Conservation (phyloP, 2,797 vertebrate genomes). For the Otolemur crassicaudatus region DNA sequence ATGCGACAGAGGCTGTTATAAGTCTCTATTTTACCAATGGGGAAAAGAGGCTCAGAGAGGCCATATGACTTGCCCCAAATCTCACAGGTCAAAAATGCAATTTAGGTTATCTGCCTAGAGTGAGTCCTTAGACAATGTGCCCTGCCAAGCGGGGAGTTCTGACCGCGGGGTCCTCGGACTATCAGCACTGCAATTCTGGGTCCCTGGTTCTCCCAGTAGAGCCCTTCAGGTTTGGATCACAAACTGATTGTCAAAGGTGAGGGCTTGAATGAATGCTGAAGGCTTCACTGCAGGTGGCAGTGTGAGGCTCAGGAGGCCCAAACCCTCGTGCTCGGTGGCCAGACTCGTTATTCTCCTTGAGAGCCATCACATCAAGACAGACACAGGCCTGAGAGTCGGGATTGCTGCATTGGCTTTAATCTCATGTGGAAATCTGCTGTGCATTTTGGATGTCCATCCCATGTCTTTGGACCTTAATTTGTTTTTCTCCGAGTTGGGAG, state of each 20-base stretch:
- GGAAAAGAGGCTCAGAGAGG: neutral
- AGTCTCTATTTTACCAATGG: neutral
- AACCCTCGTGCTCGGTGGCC: neutral
- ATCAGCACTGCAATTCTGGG: neutral
- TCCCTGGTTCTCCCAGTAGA: neutral
- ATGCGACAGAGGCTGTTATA: neutral
- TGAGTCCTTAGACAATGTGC: neutral
- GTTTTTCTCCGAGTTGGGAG: neutral
- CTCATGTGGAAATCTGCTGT: neutral
- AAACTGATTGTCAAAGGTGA: neutral
- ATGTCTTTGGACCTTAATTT: neutral
- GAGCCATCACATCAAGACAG: neutral
- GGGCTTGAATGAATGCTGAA: neutral
- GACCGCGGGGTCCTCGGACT: accelerated
- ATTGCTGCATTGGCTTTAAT: neutral
- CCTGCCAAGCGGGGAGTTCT: accelerated
- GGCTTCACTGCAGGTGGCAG: neutral
- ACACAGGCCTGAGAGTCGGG: neutral
- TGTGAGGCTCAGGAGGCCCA: neutral
- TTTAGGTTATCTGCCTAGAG: neutral
- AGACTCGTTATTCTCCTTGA: neutral
- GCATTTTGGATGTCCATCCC: neutral
- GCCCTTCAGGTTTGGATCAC: neutral
- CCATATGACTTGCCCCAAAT: neutral
- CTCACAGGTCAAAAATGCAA: neutral